phyloP scores from a whole-genome alignment of 2,113 vertebrate species.

The Tyto alba region DNA sequence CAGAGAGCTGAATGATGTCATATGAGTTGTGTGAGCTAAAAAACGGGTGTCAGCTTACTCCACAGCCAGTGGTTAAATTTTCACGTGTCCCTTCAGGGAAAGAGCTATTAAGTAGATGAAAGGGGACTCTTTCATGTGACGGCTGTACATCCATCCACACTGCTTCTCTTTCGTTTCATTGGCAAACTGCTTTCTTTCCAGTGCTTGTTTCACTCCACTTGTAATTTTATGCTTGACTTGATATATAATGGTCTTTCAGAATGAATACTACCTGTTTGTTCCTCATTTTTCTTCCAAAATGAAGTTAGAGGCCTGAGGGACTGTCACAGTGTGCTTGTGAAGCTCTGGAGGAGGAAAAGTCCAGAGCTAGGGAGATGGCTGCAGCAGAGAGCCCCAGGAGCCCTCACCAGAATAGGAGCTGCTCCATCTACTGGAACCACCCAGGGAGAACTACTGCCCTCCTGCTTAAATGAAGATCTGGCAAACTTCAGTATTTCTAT shows the following conservation, averaged over 20 bases:
- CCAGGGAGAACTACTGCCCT: background rate
- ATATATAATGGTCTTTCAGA: background rate
- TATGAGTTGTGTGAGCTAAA: background rate
- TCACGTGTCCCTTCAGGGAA: background rate
- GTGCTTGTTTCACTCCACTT: background rate
- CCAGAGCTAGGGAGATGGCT: background rate
- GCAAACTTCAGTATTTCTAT: background rate
- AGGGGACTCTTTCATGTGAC: background rate
- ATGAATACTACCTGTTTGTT: background rate
- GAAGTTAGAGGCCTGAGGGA: background rate
- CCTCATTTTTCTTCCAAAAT: background rate
- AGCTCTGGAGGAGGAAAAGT: background rate
- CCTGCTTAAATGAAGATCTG: background rate
- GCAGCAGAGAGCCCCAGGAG: rapidly evolving
- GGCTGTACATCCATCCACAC: background rate
- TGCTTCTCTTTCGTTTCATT: background rate
- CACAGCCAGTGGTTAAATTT: background rate
- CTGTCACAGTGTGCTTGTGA: background rate
- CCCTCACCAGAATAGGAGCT: background rate
- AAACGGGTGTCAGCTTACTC: background rate
- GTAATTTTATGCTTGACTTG: background rate
- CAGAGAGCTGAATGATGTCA: background rate
- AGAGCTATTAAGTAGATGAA: background rate
- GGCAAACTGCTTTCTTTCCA: background rate
- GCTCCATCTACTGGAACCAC: background rate